phyloP scores from a whole-genome alignment of 2,113 vertebrate genomes.

The Perccottus glenii region DNA sequence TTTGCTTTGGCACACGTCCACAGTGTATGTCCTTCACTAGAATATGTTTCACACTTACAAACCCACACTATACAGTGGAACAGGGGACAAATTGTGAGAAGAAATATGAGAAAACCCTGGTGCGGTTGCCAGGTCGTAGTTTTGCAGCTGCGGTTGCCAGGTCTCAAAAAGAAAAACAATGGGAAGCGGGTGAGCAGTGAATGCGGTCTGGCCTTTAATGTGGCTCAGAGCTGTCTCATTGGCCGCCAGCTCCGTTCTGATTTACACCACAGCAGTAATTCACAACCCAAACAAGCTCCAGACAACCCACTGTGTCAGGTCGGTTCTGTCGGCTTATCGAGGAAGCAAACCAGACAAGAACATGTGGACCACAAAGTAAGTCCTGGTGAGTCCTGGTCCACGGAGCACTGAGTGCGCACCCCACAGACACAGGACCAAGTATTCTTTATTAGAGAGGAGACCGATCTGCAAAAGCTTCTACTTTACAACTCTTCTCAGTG shows the following conservation, averaged over 20 bases:
- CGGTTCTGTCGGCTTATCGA: slow-evolving; percentile 57
- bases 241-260: slow-evolving; percentile 58
- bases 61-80: slow-evolving; percentile 31
- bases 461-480: too few species aligned
- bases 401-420: too few species aligned
- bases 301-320: slow-evolving; percentile 64
- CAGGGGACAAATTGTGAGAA: slow-evolving; percentile 45
- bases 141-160: slow-evolving; percentile 43
- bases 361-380: slow-evolving; percentile 41
- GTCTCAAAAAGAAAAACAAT: slow-evolving; percentile 57
- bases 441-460: too few species aligned
- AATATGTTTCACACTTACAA: slow-evolving; percentile 7
- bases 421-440: too few species aligned
- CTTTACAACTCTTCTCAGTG: too few species aligned
- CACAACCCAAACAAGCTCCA: slow-evolving; percentile 61
- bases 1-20: slow-evolving; percentile 11
- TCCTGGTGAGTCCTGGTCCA: background rate
- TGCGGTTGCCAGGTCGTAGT: slow-evolving; percentile 22
- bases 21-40: background rate
- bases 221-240: slow-evolving; percentile 59
- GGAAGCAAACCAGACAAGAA: slow-evolving; percentile 54
- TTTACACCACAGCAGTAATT: slow-evolving; percentile 65
- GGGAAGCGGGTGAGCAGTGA: slow-evolving; percentile 49
- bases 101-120: slow-evolving; percentile 26
- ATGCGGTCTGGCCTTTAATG: slow-evolving; percentile 61